Evolutionary conservation across 2,888 invertebrate species (phyloP), one percentile per base, ranked within the genome.

Genomic region (Eulithis testata): DNA sequence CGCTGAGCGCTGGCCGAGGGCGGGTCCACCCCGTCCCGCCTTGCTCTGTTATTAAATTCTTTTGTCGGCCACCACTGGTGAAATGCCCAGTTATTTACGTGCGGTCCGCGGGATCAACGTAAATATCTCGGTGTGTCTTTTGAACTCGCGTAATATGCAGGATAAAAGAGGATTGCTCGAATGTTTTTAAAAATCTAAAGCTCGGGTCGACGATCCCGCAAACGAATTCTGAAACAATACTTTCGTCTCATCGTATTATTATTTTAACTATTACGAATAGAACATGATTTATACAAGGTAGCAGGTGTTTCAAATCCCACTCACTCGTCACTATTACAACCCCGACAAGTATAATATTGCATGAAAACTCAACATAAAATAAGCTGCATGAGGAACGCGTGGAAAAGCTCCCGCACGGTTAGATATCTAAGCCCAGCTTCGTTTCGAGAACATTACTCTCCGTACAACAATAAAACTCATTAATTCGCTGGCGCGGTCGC

Each of bases 381-480:
- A 84, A 86, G 80, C 78, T 82, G 81, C 78, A 86, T 81, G 84
- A 85, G 86, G 87, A 84, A 83, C 87, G 81, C 82, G 81, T 77
- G 81, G 77, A 86, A 89, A 87, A 84, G 83, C 80, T 77, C 77
- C n/a, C 36, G 79, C 76, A 83, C 82, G 82, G 86, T 85, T 81
- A 84, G 85, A 84, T 79, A 81, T 84, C 84, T 87, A 85, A 87
- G 81, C 81, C 79, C 79, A 21, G 86, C 83, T 86, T 87, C 84
- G 84, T 89, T 89, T 84, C 76, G 85, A 76, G 85, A 86, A 83
- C 88, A 89, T 91, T 89, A 90, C 86, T 86, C 88, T 86, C 86
- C 79, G 84, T 82, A 80, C 81, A 91, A 91, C 91, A 93, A 91
- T 92, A 90, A 89, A 91, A 90, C 88, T 91, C 90, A 92, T 92